These are phyloP conservation scores for Drosophila nr. perissopoda DNA, from an alignment of 2,888 invertebrate species.

Conservation along the genomic window DNA sequence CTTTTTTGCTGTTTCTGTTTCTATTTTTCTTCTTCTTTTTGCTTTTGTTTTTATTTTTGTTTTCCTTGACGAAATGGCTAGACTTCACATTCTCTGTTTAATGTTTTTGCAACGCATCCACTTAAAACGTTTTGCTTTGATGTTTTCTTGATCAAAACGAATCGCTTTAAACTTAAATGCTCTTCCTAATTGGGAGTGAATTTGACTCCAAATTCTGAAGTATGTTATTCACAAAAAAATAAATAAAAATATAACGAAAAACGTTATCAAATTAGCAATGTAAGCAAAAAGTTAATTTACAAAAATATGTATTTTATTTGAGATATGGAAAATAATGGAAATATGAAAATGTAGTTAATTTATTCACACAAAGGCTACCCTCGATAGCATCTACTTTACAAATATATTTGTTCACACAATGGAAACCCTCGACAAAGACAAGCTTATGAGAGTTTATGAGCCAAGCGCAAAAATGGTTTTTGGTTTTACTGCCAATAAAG, in stretches of 20 bases:
- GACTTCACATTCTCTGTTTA: slow-evolving; percentile 52
- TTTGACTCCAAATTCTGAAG: neutral
- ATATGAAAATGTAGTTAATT: neutral
- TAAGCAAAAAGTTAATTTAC: neutral
- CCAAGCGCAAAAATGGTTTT: neutral
- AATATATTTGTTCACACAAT: neutral
- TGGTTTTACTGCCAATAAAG: slow-evolving; percentile 9
- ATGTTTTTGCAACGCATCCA: slow-evolving; percentile 67
- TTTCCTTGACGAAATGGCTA: slow-evolving; percentile 38
- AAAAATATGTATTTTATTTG: neutral
- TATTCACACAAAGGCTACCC: neutral
- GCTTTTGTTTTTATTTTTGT: neutral
- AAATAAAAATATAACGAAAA: neutral
- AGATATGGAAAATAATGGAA: neutral
- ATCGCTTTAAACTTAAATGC: slow-evolving; percentile 24
- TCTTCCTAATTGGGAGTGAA: slow-evolving; percentile 40
- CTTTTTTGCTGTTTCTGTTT: neutral
- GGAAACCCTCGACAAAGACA: neutral
- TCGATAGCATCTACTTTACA: neutral
- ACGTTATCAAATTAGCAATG: neutral
- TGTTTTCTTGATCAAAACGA: slow-evolving; percentile 58
- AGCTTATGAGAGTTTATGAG: neutral
- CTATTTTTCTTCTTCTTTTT: neutral
- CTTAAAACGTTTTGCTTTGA: slow-evolving; percentile 67
- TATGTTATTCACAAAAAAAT: too few relatives aligned